Evolutionary conservation across 30 jellyfish, hydroid and myxozoan genomes (phyloP).

Genomic region (Rhopilema esculentum): DNA sequence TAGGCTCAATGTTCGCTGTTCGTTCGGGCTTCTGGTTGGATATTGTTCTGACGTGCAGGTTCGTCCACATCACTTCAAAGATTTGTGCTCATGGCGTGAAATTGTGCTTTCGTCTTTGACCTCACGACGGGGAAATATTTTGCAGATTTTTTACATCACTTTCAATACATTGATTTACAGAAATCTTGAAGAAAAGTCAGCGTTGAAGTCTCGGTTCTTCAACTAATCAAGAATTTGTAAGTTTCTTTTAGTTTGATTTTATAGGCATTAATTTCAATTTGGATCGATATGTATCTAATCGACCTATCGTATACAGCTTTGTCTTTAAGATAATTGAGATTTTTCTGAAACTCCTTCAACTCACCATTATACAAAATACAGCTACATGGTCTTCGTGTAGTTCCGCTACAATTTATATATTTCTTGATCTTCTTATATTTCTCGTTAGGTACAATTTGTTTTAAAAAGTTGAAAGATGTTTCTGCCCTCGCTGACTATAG

Average conservation of each 20-base stretch:
- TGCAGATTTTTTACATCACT: not conserved
- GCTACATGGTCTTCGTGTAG: too few relatives aligned
- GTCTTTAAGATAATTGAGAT: not conserved
- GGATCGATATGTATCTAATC: not conserved
- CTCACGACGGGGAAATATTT: conserved; percentile 1
- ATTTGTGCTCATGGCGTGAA: conserved; percentile 64
- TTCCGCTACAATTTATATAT: too few relatives aligned
- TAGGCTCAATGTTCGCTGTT: conserved; percentile 40
- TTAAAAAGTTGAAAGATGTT: too few relatives aligned
- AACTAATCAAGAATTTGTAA: not conserved
- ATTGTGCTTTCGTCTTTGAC: conserved; percentile 76
- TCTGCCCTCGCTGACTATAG: too few relatives aligned
- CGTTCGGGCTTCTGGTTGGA: conserved; percentile 62
- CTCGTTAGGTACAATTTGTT: too few relatives aligned
- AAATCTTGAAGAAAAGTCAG: not conserved
- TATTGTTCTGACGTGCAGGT: conserved; percentile 64
- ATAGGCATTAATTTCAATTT: too few relatives aligned
- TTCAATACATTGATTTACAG: not conserved
- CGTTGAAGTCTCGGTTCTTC: not conserved
- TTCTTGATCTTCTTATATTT: too few relatives aligned
- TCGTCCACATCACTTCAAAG: conserved; percentile 58
- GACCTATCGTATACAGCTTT: too few relatives aligned
- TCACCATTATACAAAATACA: too few relatives aligned
- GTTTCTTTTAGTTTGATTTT: too few relatives aligned
- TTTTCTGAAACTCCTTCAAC: too few relatives aligned